Conservation (phyloP, 1,140 invertebrate species). For the Halictus rubicundus region DNA sequence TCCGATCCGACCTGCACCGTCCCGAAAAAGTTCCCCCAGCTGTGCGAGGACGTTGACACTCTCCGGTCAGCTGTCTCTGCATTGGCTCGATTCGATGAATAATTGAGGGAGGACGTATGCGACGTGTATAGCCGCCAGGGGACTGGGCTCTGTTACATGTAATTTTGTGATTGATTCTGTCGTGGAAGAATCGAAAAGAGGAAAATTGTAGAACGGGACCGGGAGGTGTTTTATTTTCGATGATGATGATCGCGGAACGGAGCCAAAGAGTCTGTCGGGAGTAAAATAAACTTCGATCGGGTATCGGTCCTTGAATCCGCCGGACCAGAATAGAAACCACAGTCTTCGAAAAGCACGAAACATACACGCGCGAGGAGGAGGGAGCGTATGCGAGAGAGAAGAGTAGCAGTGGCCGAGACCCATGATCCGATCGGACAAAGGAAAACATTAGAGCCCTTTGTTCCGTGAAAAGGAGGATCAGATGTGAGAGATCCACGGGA, state of each 20-base stretch:
- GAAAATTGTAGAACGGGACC: no score
- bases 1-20: background rate
- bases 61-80: no score
- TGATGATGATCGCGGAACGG: background rate
- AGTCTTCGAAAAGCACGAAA: background rate
- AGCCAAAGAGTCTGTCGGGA: conserved; percentile 4
- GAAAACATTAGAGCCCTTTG: background rate
- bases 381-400: no score
- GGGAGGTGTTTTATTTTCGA: background rate
- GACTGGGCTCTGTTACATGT: no score
- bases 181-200: no score
- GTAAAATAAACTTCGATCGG: conserved; percentile 9
- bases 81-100: background rate
- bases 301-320: conserved; percentile 12
- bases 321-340: no score
- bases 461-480: background rate
- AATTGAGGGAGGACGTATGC: background rate
- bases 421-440: background rate
- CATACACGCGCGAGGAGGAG: no score
- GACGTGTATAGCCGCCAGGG: no score
- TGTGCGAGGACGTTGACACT: background rate
- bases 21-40: background rate
- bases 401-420: no score
- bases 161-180: no score
- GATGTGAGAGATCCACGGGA: background rate